Percentiles rank a stretch among this genome's conserved stretches.
Evolutionary conservation across 1,140 invertebrate species (phyloP).

Genomic region (Caenorhabditis remanei): DNA sequence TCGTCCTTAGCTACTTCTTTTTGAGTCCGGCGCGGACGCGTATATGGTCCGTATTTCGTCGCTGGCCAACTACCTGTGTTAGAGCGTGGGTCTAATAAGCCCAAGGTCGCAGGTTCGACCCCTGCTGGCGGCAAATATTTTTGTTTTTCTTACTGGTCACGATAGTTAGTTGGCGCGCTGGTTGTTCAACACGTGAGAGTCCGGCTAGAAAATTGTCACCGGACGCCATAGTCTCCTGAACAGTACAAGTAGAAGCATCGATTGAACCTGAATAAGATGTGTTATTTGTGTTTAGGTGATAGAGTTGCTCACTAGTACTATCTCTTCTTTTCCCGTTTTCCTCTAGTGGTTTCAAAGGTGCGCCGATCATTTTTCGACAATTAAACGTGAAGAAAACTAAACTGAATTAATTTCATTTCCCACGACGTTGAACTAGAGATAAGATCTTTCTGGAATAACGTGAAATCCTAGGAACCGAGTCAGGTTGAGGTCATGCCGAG

Average conservation of each 20-base stretch:
- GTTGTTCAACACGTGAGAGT: conserved; percentile 7
- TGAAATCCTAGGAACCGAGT: background rate
- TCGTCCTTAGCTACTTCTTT: too few species aligned
- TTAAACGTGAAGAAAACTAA: background rate
- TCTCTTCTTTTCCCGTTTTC: conserved; percentile 18
- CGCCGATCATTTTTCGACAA: conserved; percentile 2
- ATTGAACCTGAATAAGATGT: conserved; percentile 1
- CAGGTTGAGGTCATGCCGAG: background rate
- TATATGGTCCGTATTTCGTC: too few species aligned
- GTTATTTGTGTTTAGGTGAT: background rate
- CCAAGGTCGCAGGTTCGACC: conserved; percentile 78
- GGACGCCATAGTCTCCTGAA: background rate
- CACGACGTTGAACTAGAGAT: too few species aligned
- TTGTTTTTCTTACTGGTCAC: conserved; percentile 4
- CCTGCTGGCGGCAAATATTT: conserved; percentile 74
- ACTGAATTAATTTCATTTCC: background rate
- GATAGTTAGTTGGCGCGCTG: background rate
- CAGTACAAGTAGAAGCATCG: background rate
- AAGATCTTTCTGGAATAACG: background rate
- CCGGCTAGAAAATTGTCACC: conserved; percentile 20
- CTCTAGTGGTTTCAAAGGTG: background rate
- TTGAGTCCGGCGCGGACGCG: too few species aligned
- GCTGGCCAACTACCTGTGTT: too few species aligned
- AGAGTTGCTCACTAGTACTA: conserved; percentile 20
- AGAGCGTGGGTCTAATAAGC: conserved; percentile 78